Base-by-base conservation (phyloP, 2,888 invertebrate species). In the Polydrusus tereticollis region DNA sequence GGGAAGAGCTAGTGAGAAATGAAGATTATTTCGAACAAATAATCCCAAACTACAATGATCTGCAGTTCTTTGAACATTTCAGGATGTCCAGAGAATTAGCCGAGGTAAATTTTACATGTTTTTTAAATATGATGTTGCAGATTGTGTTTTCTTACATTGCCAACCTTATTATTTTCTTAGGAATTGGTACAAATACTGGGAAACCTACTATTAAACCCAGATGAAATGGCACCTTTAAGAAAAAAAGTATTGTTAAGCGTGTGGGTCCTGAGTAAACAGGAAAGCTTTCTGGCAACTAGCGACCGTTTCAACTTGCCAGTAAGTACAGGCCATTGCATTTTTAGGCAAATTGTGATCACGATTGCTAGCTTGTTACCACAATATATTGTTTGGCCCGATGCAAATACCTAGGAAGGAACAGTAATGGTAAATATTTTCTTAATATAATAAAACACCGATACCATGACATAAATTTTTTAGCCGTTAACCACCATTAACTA, bases 261-360 rank as follows among this genome's bases (percentile, higher is more conserved):
- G 14, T 41, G 41, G 41, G 14, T 14, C 14, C 12, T n/a, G 12
- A 14, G n/a, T 41, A 66, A 66, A 41, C 66, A 26, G 18, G 57
- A 66, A 36, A 66, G 57, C 55, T 55, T 66, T 38, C 20, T 66
- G 20, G 55, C 57, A 38, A 20, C 41, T 57, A 23, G 66, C 10
- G 55, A 66, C 36, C n/a, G 57, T 23, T 66, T 66, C 26, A 20
- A 33, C 20, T 38, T 66, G 12, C n/a, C 55, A 14, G 29, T 7
- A 57, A 66, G 55, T 23, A 55, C 66, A 21, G 57, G 16, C 5
- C 41, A 66, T 38, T n/a, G 21, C n/a, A 57, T 57, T 57, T 66
- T 63, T 50, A 33, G 18, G 7, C 16, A 45, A 50, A 50, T 63
- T 47, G 36, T 63, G 47, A 41, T 21, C 10, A 18, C 41, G 10